Conservation (phyloP, 1,140 invertebrate genomes). For the Drosophila murphyi region DNA sequence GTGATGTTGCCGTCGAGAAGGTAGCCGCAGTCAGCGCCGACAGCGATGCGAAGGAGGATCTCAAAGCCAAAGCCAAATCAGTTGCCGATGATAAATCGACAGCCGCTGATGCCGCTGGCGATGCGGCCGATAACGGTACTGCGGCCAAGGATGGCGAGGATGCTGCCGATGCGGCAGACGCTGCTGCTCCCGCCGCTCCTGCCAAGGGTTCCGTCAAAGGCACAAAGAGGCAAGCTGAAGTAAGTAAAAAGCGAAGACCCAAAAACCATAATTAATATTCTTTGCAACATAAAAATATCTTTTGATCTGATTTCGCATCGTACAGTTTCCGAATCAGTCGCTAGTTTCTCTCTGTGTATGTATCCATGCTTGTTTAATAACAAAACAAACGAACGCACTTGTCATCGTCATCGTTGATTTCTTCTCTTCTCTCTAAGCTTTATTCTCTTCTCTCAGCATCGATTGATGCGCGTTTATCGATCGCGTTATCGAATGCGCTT, state of each 20-base stretch:
- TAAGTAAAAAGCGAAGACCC: conserved; percentile 52
- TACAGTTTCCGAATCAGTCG: conserved; percentile 47
- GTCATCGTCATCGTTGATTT: conserved; percentile 24
- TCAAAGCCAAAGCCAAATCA: conserved; percentile 74
- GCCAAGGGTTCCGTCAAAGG: conserved; percentile 81
- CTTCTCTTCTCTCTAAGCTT: not conserved
- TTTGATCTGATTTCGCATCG: conserved; percentile 1
- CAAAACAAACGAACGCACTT: conserved; percentile 56
- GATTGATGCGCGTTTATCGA: conserved; percentile 32
- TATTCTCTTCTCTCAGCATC: conserved; percentile 11
- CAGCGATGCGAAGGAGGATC: conserved; percentile 79
- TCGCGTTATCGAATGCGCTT: conserved; percentile 33
- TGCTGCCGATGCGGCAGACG: conserved; percentile 60
- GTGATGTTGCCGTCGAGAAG: conserved; percentile 83
- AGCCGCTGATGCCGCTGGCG: conserved; percentile 70
- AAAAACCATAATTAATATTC: not conserved
- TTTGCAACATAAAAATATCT: not conserved
- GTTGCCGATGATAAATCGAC: conserved; percentile 72
- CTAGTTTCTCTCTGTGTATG: conserved; percentile 7
- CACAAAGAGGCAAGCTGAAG: conserved; percentile 83
- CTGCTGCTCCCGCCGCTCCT: conserved; percentile 70
- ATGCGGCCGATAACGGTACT: conserved; percentile 73
- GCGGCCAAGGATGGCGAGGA: conserved; percentile 74
- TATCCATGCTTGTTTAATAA: conserved; percentile 41
- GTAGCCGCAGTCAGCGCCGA: conserved; percentile 59